These are phyloP conservation scores for Tupaia chinensis DNA, from an alignment of 2,113 vertebrate species.

Conservation along the genomic window DNA sequence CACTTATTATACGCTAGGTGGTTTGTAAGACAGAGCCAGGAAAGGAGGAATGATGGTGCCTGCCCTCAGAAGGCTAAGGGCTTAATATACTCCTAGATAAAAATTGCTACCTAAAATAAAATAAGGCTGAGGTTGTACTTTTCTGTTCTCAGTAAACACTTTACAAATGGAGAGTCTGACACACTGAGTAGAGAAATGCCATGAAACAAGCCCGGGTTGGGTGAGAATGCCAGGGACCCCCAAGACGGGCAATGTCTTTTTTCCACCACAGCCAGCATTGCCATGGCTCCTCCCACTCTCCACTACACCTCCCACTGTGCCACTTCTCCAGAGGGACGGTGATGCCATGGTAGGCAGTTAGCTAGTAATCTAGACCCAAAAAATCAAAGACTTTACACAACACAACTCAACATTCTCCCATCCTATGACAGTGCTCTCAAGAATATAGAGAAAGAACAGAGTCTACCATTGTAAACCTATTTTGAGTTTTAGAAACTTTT, in stretches of 20 bases:
- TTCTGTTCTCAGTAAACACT: background rate
- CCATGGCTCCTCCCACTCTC: background rate
- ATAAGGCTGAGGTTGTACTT: background rate
- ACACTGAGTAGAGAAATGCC: background rate
- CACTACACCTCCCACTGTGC: background rate
- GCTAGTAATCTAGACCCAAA: too few relatives aligned
- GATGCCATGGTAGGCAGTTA: too few relatives aligned
- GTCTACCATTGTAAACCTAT: background rate
- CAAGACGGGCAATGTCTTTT: fast-evolving
- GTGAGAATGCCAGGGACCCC: background rate
- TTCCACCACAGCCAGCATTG: background rate
- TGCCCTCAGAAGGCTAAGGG: background rate
- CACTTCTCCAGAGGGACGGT: too few relatives aligned
- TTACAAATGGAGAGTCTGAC: background rate
- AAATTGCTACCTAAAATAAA: background rate
- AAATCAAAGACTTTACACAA: too few relatives aligned
- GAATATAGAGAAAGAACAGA: background rate
- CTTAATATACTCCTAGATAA: background rate
- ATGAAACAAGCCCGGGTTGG: background rate
- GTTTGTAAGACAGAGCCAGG: background rate
- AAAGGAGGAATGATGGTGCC: background rate
- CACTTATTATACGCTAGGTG: background rate
- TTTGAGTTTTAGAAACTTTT: background rate
- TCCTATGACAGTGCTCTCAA: too few relatives aligned
- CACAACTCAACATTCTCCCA: too few relatives aligned